Conservation (phyloP, 35 echinoderm and acorn worm genomes). For the Anneissia japonica region DNA sequence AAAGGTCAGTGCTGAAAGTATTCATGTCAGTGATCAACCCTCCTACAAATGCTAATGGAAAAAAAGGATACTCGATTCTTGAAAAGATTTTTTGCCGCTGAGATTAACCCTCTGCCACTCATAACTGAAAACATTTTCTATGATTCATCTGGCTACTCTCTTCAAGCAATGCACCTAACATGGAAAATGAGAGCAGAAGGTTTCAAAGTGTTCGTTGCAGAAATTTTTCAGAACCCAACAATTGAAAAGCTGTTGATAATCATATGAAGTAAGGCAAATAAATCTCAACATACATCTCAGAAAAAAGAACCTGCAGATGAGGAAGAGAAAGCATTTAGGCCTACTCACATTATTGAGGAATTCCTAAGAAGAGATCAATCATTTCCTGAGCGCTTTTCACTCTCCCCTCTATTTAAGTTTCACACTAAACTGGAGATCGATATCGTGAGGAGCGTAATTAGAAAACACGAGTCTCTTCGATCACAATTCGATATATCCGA, state of each 20-base stretch:
- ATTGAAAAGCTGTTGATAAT: not conserved
- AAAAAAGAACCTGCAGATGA: not conserved
- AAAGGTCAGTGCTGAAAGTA: not conserved
- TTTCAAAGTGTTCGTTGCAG: not conserved
- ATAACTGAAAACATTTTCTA: not conserved
- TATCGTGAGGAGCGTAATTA: not conserved
- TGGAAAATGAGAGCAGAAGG: slow-evolving; percentile 17
- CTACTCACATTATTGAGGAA: slow-evolving; percentile 5
- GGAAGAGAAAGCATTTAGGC: not conserved
- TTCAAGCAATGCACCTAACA: slow-evolving; percentile 19
- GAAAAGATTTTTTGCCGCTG: not conserved
- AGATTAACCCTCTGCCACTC: not conserved
- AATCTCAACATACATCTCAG: not conserved
- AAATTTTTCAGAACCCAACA: slow-evolving; percentile 11
- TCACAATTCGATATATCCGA: not conserved
- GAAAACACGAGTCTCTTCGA: slow-evolving; percentile 13
- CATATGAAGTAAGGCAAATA: not conserved
- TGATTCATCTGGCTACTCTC: not conserved
- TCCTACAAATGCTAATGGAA: slow-evolving; percentile 3
- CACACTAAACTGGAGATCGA: not conserved
- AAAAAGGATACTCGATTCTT: not conserved
- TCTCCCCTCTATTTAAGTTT: slow-evolving; percentile 14
- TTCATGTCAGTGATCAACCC: slow-evolving; percentile 3
- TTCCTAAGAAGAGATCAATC: not conserved
- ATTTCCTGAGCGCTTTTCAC: slow-evolving; percentile 5